A percentile compares a stretch with the other conserved stretches of the same genome.
phyloP scores from a whole-genome alignment of 2,888 invertebrate species.

The Xestia xanthographa region DNA sequence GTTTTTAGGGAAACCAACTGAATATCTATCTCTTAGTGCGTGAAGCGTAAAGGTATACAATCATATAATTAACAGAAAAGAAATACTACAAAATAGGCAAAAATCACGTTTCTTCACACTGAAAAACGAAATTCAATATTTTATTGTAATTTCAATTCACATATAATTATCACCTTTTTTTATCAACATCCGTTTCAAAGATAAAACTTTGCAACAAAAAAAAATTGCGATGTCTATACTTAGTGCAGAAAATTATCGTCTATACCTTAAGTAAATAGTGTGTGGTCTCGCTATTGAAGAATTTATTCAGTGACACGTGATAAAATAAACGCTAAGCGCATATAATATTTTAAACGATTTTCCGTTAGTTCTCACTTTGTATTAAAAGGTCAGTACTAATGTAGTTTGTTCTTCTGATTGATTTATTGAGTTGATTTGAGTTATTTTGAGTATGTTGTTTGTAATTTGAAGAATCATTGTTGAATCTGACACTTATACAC shows the following conservation, averaged over 20 bases:
- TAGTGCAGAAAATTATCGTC: slow-evolving; percentile 18
- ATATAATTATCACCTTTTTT: slow-evolving; percentile 20
- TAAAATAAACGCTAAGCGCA: slow-evolving; percentile 37
- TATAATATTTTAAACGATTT: slow-evolving; percentile 35
- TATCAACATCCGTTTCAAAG: slow-evolving; percentile 17
- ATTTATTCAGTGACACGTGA: slow-evolving; percentile 34
- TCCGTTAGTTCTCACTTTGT: slow-evolving; percentile 31
- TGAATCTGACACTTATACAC: too few species aligned
- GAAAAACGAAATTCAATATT: neutral
- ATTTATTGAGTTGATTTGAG: too few species aligned
- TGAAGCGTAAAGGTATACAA: too few species aligned
- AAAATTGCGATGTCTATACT: too few species aligned
- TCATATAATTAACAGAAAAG: too few species aligned
- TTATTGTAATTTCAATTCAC: slow-evolving; percentile 7
- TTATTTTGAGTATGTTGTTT: too few species aligned
- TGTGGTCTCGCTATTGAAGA: slow-evolving; percentile 50
- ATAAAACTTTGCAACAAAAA: neutral
- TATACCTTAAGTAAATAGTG: slow-evolving; percentile 45
- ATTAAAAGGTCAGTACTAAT: slow-evolving; percentile 19
- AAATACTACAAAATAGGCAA: neutral
- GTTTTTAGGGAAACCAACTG: neutral
- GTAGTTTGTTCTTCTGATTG: slow-evolving; percentile 8
- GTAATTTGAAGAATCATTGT: too few species aligned
- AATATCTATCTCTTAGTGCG: too few species aligned
- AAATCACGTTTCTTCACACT: neutral